Evolutionary conservation across 2,113 vertebrate genomes (phyloP).

Genomic region (Atlantisia rogersi): DNA sequence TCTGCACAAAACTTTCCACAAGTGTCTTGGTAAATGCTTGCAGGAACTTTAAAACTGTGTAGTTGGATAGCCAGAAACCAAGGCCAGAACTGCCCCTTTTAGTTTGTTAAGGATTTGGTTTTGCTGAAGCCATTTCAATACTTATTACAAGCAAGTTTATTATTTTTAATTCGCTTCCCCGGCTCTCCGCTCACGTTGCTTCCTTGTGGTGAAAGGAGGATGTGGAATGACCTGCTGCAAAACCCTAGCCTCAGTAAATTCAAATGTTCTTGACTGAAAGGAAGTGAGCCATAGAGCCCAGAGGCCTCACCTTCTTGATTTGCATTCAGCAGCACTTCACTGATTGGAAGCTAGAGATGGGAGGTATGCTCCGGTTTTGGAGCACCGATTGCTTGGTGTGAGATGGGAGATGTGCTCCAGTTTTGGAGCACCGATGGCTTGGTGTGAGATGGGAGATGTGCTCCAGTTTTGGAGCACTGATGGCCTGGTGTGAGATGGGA

Average conservation of each 20-base stretch:
- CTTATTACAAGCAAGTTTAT: neutral
- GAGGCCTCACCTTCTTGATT: neutral
- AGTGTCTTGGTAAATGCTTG: neutral
- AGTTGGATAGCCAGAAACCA: neutral
- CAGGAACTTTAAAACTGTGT: neutral
- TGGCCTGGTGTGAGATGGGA: too few relatives aligned
- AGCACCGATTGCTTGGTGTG: too few relatives aligned
- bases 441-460: too few relatives aligned
- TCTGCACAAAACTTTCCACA: neutral
- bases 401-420: too few relatives aligned
- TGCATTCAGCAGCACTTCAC: neutral
- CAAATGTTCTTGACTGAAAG: neutral
- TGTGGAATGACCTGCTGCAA: neutral
- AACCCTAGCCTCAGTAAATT: neutral
- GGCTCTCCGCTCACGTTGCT: neutral
- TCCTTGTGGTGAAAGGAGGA: neutral
- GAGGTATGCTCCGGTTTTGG: too few relatives aligned
- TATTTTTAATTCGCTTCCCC: neutral
- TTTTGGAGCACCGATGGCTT: too few relatives aligned
- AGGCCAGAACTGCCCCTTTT: neutral
- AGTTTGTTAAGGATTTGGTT: neutral
- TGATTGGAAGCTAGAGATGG: neutral
- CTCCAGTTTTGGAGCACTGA: neutral
- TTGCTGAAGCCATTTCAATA: neutral
- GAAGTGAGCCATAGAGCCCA: neutral